Evolutionary conservation across 2,888 invertebrate species (phyloP).

Genomic region (Heliconius ethilla): DNA sequence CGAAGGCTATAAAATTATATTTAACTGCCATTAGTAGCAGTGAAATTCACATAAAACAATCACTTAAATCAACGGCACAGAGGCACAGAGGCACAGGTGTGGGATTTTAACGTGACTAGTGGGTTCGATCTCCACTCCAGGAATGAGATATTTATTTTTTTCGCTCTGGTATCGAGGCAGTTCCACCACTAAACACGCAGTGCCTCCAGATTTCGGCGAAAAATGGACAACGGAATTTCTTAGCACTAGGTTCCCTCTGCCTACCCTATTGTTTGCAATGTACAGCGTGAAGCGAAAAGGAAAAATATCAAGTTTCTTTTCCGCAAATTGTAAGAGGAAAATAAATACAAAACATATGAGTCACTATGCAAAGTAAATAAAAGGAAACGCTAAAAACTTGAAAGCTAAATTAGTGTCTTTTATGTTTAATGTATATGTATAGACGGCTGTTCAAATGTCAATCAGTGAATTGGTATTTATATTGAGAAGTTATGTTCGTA

Average conservation of each 20-base stretch:
- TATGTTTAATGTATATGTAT: not conserved
- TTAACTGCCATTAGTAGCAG: slow-evolving; percentile 9
- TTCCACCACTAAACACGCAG: no score
- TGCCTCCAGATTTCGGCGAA: no score
- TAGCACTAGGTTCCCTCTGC: no score
- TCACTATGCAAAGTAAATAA: slow-evolving; percentile 9
- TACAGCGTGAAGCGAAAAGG: no score
- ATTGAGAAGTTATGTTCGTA: not conserved
- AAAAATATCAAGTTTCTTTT: not conserved
- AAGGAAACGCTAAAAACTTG: slow-evolving; percentile 6
- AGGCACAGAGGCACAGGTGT: no score
- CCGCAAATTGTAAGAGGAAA: slow-evolving; percentile 15
- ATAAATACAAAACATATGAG: slow-evolving; percentile 18
- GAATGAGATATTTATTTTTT: no score
- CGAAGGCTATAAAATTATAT: slow-evolving; percentile 26
- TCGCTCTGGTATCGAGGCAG: no score
- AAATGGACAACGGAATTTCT: no score
- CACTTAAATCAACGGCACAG: not conserved
- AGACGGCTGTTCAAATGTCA: not conserved
- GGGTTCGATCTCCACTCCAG: no score
- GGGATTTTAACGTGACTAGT: no score
- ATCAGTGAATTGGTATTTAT: not conserved
- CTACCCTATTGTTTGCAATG: no score
- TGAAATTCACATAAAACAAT: slow-evolving; percentile 12
- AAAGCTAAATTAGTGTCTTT: not conserved